These are phyloP conservation scores for Gastrophryne carolinensis DNA, from an alignment of 2,797 vertebrate species.

Conservation along the genomic window DNA sequence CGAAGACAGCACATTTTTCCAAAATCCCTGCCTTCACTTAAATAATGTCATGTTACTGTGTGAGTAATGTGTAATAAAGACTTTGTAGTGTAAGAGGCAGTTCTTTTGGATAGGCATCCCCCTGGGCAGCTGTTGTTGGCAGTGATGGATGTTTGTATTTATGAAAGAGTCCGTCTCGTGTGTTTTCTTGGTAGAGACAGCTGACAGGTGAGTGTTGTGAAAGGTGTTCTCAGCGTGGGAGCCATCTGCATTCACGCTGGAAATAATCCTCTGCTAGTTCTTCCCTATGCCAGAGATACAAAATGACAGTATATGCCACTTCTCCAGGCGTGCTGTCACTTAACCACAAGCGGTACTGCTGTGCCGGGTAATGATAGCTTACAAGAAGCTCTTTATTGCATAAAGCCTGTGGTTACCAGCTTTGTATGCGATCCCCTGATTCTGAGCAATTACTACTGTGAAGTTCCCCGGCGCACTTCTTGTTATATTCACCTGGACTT, in stretches of 20 bases:
- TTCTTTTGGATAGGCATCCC: too few relatives aligned
- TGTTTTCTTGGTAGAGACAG: neutral
- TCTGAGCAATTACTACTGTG: neutral
- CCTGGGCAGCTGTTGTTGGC: too few relatives aligned
- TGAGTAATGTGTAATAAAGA: too few relatives aligned
- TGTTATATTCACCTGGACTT: too few relatives aligned
- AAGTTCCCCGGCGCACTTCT: too few relatives aligned
- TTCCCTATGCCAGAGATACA: conserved; percentile 1
- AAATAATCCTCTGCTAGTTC: neutral
- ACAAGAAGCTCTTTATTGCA: neutral
- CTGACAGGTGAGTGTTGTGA: conserved; percentile 18
- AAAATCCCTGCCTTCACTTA: too few relatives aligned
- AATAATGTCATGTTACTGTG: too few relatives aligned
- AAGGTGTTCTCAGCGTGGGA: neutral
- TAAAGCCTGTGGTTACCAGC: conserved; percentile 2
- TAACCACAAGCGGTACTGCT: neutral
- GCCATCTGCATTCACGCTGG: neutral
- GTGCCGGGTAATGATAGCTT: conserved; percentile 15
- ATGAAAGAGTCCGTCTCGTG: neutral
- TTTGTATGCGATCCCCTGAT: neutral
- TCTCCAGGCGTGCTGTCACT: conserved; percentile 13
- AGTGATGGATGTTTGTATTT: conserved; percentile 23
- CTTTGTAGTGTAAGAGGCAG: too few relatives aligned
- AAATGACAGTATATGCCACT: conserved; percentile 15
- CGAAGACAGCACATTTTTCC: too few relatives aligned